Evolutionary conservation across 2,113 vertebrate species (phyloP).

Genomic region (Oryzias melastigma): DNA sequence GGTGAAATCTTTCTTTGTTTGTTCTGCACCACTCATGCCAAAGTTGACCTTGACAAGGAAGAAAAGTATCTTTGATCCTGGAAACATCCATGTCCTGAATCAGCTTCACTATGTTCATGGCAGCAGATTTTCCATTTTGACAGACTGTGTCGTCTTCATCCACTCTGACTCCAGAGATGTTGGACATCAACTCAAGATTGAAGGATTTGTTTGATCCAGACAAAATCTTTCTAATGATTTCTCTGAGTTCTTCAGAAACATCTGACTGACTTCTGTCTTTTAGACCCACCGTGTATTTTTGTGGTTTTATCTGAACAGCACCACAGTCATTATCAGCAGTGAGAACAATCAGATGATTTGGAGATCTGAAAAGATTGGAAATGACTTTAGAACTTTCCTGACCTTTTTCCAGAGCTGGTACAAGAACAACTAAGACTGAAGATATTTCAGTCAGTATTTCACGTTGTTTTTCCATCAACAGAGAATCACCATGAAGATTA

Average conservation of each 20-base stretch:
- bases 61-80: conserved; percentile 54
- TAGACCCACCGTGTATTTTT: conserved; percentile 54
- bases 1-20: conserved; percentile 61
- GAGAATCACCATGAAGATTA: too few species aligned
- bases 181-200: conserved; percentile 56
- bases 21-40: conserved; percentile 69
- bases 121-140: too few species aligned
- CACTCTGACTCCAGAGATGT: conserved; percentile 32
- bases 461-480: too few species aligned
- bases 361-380: conserved; percentile 21
- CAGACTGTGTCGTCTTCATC: conserved; percentile 39
- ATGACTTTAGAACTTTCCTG: conserved; percentile 35
- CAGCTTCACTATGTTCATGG: too few species aligned
- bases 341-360: conserved; percentile 66
- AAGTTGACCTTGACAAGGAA: conserved; percentile 59
- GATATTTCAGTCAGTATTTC: too few species aligned
- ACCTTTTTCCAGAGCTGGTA: conserved; percentile 42
- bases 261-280: too few species aligned
- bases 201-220: conserved; percentile 2
- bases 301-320: background rate
- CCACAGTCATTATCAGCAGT: conserved; percentile 33
- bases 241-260: too few species aligned
- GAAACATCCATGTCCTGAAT: conserved; percentile 23
- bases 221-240: too few species aligned
- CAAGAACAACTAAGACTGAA: conserved; percentile 16